Evolutionary conservation across 2,113 vertebrate genomes (phyloP), one percentile per base, ranked within the genome.

Genomic region (Nicator chloris): DNA sequence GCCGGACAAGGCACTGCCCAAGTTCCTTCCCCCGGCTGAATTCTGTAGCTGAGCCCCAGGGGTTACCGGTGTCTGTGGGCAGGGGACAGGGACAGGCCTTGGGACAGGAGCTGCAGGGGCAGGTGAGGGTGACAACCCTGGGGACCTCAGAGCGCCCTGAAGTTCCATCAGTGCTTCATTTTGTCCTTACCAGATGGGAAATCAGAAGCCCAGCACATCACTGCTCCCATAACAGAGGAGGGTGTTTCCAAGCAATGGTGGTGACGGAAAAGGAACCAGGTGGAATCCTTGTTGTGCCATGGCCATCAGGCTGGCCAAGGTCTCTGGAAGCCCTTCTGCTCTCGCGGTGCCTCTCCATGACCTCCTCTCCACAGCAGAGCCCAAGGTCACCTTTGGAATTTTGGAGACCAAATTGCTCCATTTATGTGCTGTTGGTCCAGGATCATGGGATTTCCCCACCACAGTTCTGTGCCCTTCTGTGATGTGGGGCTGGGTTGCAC

Each of bases 161-260:
- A 49, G 13, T 63, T 57, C 42, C 45, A 35, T 33, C 3, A 0
- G 12, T 18, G 42, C 47, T 61, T 49, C 0, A 0, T 45, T 47
- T 17, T 19, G 23, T 50, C 30, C 30, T 86, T 17, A 22, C 4
- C 30, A 14, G 33, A 8, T 4, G 7, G 27, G 30, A 78, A 70
- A 47, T 42, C 26, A 20, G 86, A n/a, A 73, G 23, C 66, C 51
- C 47, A 6, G 56, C 66, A 11, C 20, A 7, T 37, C 45, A 6
- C 56, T 2, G 6, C 49, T 56, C 28, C 39, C 26, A 0, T 14
- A 54, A 5, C 30, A 23, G 33, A 9, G n/a, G 44, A 64, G 68
- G 30, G 30, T 14, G 35, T 64, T 59, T 54, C 53, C 23, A 33
- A 68, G 80, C 35, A 9, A 26, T 24, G 16, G 16, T 56, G 64